Base-by-base conservation (phyloP, 30 jellyfish, hydroid and myxozoan genomes). In the Turritopsis dohrnii region DNA sequence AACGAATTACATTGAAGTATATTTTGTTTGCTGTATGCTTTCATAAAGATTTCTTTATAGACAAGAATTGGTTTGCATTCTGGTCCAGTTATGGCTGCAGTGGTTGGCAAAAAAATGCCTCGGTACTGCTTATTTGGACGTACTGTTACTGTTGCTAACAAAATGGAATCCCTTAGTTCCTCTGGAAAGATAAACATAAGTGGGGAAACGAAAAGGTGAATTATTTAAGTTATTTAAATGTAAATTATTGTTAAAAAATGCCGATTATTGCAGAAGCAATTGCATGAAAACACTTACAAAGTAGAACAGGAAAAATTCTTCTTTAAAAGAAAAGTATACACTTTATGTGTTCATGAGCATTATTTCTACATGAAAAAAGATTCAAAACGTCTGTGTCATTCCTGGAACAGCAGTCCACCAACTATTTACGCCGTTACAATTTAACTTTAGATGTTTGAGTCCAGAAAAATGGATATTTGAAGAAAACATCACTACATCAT, bases 31-130 rank as follows among this genome's bases (percentile, higher is more conserved):
- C n/a, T n/a, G n/a, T n/a, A n/a, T n/a, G n/a, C n/a, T n/a, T n/a
- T n/a, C n/a, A n/a, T n/a, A n/a, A n/a, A n/a, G n/a, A n/a, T 16
- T 41, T 41, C 13, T 54, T 29, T 54, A 20, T 79, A 90, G 97
- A 86, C 85, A 52, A 92, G 97, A 52, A 79, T 90, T 18, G 97
- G 97, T 21, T 30, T 86, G 20, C 95, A 90, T 72, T 84, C 95
- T 20, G 97, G 97, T 8, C 93, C 95, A 26, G 92, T 86, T 54
- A 90, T 90, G 95, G 97, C 97, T 75, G 97, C 95, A 21, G 97
- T 90, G 20, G 97, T 86, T 20, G 97, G 97, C 74, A 87, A 84
- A 86, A 83, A 90, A 73, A 90, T 80, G 93, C 97, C 97, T 26
- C 76, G 93, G n/a, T 90, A 90, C 81, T 90, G 97, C 60, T 65